Conservation (phyloP, 1,140 invertebrate species). For the Nomia melanderi region DNA sequence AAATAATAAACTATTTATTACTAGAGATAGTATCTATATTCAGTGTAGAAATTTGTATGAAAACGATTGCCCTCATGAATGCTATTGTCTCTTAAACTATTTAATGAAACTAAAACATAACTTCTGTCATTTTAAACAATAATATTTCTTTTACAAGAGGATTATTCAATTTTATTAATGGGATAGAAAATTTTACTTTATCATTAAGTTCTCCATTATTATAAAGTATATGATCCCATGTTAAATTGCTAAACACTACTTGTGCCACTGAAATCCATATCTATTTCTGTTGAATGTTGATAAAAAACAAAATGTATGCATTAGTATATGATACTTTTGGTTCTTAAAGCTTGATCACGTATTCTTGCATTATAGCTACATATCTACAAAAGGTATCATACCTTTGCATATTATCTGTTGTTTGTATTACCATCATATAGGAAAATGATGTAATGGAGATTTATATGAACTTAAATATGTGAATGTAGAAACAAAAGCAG, state of each 20-base stretch:
- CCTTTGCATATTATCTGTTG: slow-evolving; percentile 45
- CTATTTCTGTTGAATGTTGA: slow-evolving; percentile 19
- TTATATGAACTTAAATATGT: slow-evolving; percentile 53
- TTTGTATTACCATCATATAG: slow-evolving; percentile 35
- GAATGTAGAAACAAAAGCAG: slow-evolving; percentile 70
- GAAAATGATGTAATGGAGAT: slow-evolving; percentile 49
- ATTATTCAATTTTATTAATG: slow-evolving; percentile 29
- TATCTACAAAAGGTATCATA: slow-evolving; percentile 49
- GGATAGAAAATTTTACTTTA: slow-evolving; percentile 51
- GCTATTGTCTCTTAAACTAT: slow-evolving; percentile 72
- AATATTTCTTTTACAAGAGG: slow-evolving; percentile 50
- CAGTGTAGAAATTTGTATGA: slow-evolving; percentile 73
- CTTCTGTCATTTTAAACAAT: slow-evolving; percentile 50
- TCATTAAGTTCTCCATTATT: slow-evolving; percentile 32
- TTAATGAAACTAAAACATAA: slow-evolving; percentile 61
- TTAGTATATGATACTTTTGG: slow-evolving; percentile 50
- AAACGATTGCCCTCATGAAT: slow-evolving; percentile 72
- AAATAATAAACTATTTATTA: slow-evolving; percentile 64
- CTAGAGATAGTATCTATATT: slow-evolving; percentile 58
- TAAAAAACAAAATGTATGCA: slow-evolving; percentile 23
- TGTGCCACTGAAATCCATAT: slow-evolving; percentile 41
- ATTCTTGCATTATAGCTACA: slow-evolving; percentile 48
- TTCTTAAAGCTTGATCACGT: slow-evolving; percentile 59
- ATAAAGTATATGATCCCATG: slow-evolving; percentile 55
- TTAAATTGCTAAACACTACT: slow-evolving; percentile 48